Evolutionary conservation across 2,888 invertebrate genomes (phyloP).

Genomic region (Cryptophagus acutangulus): DNA sequence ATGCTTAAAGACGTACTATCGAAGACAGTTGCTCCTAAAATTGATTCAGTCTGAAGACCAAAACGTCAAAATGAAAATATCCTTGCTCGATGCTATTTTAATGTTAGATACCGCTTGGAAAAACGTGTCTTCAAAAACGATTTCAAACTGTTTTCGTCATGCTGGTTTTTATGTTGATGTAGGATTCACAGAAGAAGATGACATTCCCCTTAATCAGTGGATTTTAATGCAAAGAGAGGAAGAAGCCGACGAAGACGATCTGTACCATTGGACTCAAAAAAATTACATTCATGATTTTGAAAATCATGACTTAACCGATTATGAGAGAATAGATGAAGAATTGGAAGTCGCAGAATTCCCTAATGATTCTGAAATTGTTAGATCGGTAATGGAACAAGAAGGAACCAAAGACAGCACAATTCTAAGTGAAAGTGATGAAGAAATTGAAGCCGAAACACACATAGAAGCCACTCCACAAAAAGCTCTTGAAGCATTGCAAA

Average conservation of each 20-base stretch:
- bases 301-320: too few species aligned
- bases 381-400: constrained; percentile 8
- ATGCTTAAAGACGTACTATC: constrained; percentile 15
- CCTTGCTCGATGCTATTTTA: not conserved
- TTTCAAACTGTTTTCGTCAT: not conserved
- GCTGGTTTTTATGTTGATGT: not conserved
- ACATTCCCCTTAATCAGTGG: not conserved
- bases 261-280: constrained; percentile 7
- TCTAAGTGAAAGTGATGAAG: too few species aligned
- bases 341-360: too few species aligned
- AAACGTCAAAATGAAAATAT: too few species aligned
- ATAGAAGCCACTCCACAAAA: constrained; percentile 9
- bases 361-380: constrained; percentile 6
- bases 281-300: constrained; percentile 6
- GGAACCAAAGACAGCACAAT: constrained; percentile 8
- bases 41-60: not conserved
- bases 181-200: not conserved
- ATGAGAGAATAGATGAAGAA: too few species aligned
- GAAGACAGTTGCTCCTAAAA: not conserved
- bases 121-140: not conserved
- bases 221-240: constrained; percentile 6
- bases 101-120: not conserved
- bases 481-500: constrained; percentile 11
- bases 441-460: too few species aligned
- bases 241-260: constrained; percentile 2